Base-by-base conservation (phyloP, 1,140 invertebrate species). In the Daktulosphaira vitifoliae region DNA sequence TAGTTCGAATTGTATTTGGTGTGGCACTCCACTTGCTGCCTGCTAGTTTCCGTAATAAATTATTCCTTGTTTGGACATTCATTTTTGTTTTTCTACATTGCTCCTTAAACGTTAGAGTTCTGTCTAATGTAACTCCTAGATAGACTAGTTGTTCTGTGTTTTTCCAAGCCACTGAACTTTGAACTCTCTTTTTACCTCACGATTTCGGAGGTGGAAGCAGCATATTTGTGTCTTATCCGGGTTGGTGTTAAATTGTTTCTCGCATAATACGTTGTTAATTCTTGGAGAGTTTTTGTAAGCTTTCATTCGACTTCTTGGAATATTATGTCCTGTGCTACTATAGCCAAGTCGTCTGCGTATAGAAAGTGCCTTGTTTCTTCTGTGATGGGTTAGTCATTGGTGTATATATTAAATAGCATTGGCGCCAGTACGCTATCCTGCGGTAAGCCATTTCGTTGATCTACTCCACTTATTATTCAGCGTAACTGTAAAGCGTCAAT, bases 401-500 rank as follows among this genome's bases (percentile, higher is more conserved):
- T 56, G 23, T 64, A 67, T 29, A 66, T 2, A 6, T n/a, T 25
- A 52, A n/a, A n/a, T n/a, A n/a, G n/a, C n/a, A n/a, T n/a, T n/a
- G n/a, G n/a, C n/a, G n/a, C n/a, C n/a, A n/a, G n/a, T 9, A 44
- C 33, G 20, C 52, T 66, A n/a, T 52, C 42, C 18, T 66, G 52
- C 2, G 48, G 2, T 20, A 65, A 26, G n/a, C 66, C 50, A 20
- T 68, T 68, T 64, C 33, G 62, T 44, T 68, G 65, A 44, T n/a
- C 46, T 50, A 18, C 56, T 65, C 67, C 67, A 68, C 33, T 44
- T 29, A 29, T 53, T 66, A 13, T 68, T 68, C 15, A 66, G 20
- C 15, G 46, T 64, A 2, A 68, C 65, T 16, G 46, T 44, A 39
- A 68, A 64, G 1, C 53, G 22, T 29, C 65, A 29, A 25, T 66